Percentiles rank a stretch among this genome's conserved stretches.
Evolutionary conservation across 2,113 vertebrate genomes (phyloP).

Genomic region (Herpailurus yagouaroundi): DNA sequence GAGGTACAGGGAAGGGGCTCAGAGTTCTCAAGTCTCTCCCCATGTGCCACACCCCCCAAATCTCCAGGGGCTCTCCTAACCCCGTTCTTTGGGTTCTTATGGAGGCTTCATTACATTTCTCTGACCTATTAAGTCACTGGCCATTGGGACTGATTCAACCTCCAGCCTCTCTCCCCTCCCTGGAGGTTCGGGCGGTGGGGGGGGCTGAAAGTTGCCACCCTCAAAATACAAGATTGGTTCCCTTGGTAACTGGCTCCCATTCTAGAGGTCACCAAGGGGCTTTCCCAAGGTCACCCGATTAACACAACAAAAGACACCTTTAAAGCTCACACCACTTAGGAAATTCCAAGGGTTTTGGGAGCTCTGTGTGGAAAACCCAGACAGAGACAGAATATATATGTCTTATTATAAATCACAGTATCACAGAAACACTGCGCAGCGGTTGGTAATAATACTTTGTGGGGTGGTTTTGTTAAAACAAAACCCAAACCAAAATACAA

Average conservation of each 20-base stretch:
- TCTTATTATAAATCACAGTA: background rate
- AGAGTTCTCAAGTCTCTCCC: background rate
- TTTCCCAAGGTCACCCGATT: background rate
- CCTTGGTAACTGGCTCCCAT: background rate
- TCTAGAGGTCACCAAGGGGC: background rate
- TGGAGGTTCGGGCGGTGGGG: background rate
- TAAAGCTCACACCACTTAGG: background rate
- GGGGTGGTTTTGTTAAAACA: background rate
- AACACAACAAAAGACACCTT: background rate
- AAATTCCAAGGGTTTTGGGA: background rate
- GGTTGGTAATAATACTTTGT: background rate
- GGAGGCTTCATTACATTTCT: background rate
- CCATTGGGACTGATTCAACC: background rate
- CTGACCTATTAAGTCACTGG: background rate
- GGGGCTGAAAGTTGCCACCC: background rate
- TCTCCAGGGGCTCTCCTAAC: background rate
- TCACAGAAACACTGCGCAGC: background rate
- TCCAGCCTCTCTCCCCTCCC: background rate
- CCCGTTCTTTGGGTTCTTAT: background rate
- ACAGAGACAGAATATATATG: background rate
- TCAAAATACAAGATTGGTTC: background rate
- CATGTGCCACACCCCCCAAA: accelerated
- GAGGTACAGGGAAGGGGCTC: background rate
- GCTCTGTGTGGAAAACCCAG: background rate
- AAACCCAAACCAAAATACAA: no score